Conservation (phyloP, 2,113 vertebrate genomes). For the Limanda limanda region DNA sequence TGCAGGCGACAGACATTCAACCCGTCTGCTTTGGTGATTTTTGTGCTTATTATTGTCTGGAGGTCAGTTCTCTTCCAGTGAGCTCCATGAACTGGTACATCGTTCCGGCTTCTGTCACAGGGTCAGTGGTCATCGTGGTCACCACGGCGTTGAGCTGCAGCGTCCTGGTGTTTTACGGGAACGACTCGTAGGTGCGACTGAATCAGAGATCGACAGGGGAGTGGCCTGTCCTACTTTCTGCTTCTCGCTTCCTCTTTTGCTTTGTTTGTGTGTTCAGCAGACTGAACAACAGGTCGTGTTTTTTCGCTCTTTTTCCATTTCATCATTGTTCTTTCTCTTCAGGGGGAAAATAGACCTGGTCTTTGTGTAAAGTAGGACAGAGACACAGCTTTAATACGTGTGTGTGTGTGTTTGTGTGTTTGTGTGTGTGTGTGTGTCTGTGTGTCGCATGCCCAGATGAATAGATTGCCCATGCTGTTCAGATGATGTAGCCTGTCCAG, state of each 20-base stretch:
- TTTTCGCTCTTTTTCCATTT: neutral
- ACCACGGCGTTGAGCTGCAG: slow-evolving; percentile 1
- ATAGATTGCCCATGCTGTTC: slow-evolving; percentile 51
- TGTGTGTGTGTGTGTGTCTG: slow-evolving; percentile 5
- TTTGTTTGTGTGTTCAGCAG: neutral
- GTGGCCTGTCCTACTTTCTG: slow-evolving; percentile 46
- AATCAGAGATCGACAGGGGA: slow-evolving; percentile 31
- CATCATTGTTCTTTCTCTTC: slow-evolving; percentile 8
- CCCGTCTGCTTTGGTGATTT: neutral
- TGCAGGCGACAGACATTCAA: too few species aligned
- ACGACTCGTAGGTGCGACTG: slow-evolving; percentile 39
- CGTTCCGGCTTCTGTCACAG: too few species aligned
- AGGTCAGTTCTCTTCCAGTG: slow-evolving; percentile 23
- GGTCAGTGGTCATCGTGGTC: too few species aligned
- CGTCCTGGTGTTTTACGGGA: slow-evolving; percentile 33
- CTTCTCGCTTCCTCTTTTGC: neutral
- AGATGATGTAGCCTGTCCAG: slow-evolving; percentile 47
- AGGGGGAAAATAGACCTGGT: neutral
- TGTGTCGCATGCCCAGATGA: slow-evolving; percentile 32
- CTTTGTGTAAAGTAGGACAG: slow-evolving; percentile 1
- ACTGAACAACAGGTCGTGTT: slow-evolving; percentile 7
- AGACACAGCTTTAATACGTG: neutral
- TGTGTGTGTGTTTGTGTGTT: slow-evolving; percentile 3
- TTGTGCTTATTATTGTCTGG: slow-evolving; percentile 10
- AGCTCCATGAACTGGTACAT: neutral